Evolutionary conservation across 2,888 invertebrate species (phyloP).

Genomic region (Unio delphinus): DNA sequence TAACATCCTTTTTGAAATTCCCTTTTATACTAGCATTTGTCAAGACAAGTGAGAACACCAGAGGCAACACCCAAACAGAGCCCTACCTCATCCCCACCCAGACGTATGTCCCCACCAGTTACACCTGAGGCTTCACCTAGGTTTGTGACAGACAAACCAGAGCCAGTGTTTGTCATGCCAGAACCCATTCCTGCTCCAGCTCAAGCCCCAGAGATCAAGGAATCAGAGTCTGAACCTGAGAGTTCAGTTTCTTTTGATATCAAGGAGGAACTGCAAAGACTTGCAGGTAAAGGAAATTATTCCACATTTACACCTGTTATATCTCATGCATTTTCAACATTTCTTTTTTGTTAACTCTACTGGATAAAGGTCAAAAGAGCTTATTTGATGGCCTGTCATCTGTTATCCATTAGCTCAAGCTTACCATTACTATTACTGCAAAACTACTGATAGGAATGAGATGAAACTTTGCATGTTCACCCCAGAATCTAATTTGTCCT

Average conservation of each 20-base stretch:
- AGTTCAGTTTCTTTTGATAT: conserved; percentile 56
- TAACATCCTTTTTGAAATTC: neutral
- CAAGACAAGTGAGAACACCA: conserved; percentile 28
- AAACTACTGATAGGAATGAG: no score
- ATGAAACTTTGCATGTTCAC: no score
- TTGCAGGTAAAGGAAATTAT: conserved; percentile 38
- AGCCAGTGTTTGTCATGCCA: conserved; percentile 14
- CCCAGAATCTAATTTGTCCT: no score
- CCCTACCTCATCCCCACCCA: conserved; percentile 43
- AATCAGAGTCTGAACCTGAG: conserved; percentile 53
- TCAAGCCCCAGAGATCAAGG: conserved; percentile 13
- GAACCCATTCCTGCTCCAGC: conserved; percentile 15
- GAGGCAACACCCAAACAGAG: conserved; percentile 53
- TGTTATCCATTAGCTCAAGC: no score
- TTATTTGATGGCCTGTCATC: no score
- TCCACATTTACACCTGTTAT: no score
- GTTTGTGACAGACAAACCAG: conserved; percentile 10
- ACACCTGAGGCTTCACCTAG: conserved; percentile 36
- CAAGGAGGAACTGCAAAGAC: conserved; percentile 49
- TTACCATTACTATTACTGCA: no score
- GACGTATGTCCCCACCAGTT: conserved; percentile 37
- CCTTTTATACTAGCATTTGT: conserved; percentile 9
- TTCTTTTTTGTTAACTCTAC: no score
- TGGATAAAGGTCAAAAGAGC: no score
- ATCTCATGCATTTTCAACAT: no score